These are phyloP conservation scores for Gambelia wislizenii DNA, from an alignment of 2,797 vertebrate species.

Conservation along the genomic window DNA sequence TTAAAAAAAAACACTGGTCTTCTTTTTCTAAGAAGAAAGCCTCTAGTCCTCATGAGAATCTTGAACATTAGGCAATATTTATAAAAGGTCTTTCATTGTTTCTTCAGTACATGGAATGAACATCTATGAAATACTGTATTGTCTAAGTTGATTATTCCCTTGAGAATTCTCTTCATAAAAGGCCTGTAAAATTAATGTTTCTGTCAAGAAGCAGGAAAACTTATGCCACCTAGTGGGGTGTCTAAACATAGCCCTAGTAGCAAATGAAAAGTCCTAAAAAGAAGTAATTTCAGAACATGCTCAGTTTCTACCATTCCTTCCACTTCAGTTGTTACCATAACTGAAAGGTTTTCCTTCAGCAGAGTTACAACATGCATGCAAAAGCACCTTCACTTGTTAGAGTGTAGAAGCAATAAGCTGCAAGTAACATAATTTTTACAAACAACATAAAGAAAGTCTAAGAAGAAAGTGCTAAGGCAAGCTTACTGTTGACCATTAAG, in stretches of 20 bases:
- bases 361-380: neutral
- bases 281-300: neutral
- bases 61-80: neutral
- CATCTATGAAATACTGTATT: neutral
- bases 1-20: neutral
- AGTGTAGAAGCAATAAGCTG: neutral
- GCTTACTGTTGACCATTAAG: too few relatives aligned
- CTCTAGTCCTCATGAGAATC: neutral
- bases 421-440: neutral
- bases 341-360: neutral
- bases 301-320: neutral
- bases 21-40: neutral
- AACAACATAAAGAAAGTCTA: too few relatives aligned
- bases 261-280: neutral
- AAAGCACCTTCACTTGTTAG: neutral
- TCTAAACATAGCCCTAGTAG: neutral
- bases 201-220: slow-evolving; percentile 36
- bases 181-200: neutral
- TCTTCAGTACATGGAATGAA: neutral
- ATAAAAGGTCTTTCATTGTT: neutral
- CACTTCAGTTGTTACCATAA: neutral
- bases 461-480: too few relatives aligned
- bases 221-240: slow-evolving; percentile 59
- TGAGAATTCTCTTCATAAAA: neutral
- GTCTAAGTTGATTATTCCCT: neutral